Percentiles rank a stretch among this genome's conserved stretches.
Conservation (phyloP, 1,140 invertebrate species). For the Centruroides sculpturatus region DNA sequence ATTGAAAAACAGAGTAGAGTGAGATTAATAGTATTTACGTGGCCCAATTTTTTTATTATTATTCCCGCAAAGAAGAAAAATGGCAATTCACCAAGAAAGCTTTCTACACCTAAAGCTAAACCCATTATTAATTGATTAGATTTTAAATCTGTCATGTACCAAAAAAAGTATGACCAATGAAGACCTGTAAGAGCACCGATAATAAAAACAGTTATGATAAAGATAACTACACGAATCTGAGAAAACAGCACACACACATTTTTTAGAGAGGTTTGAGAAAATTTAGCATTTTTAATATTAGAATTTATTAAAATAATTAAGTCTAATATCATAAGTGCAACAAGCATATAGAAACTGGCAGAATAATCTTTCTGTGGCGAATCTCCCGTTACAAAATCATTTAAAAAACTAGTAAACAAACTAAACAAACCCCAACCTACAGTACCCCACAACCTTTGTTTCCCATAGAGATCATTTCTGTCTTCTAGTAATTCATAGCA, state of each 20-base stretch:
- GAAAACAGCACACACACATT: conserved; percentile 44
- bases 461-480: conserved; percentile 42
- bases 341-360: conserved; percentile 42
- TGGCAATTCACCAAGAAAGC: conserved; percentile 71
- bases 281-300: conserved; percentile 7
- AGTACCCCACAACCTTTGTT: conserved; percentile 54
- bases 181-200: conserved; percentile 70
- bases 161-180: conserved; percentile 67
- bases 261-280: conserved; percentile 12
- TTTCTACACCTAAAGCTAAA: conserved; percentile 56
- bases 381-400: conserved; percentile 3
- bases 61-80: conserved; percentile 71
- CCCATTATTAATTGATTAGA: conserved; percentile 56
- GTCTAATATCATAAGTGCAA: conserved; percentile 30
- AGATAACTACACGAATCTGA: conserved; percentile 46
- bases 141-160: conserved; percentile 22
- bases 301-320: conserved; percentile 35
- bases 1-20: conserved; percentile 57
- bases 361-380: conserved; percentile 55
- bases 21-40: conserved; percentile 33
- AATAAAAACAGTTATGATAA: conserved; percentile 58
- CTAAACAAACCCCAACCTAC: conserved; percentile 19
- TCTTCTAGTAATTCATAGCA: conserved; percentile 13
- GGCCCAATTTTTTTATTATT: conserved; percentile 66
- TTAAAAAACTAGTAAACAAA: conserved; percentile 9